Evolutionary conservation across 2,888 invertebrate genomes (phyloP), one percentile per base, ranked within the genome.

Genomic region (Pseudanteris insignis): DNA sequence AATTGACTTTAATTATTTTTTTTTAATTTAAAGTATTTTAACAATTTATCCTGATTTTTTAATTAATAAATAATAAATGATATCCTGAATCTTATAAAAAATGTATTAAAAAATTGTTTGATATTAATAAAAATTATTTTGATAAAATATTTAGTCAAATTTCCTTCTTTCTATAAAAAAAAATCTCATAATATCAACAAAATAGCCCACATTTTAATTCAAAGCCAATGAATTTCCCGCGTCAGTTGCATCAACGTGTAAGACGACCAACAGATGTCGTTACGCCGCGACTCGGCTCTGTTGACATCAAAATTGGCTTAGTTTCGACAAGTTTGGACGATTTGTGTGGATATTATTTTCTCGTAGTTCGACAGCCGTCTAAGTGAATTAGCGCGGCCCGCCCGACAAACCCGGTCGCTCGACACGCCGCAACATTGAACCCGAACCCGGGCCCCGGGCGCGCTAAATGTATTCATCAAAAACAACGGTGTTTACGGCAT

Each of bases 381-480:
- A 25, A 26, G 26, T 26, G 26, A 26, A n/a, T n/a, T 4, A 4
- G 26, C 10, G 34, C 9, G 26, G 4, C 9, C 8, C 9, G 12
- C 26, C 15, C n/a, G 9, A 10, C 9, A 6, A 0, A 13, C 7
- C 2, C 12, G 28, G 15, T 11, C 9, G 18, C 26, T 30, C 13
- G 8, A 13, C 2, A 14, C 32, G 25, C 15, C n/a, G 32, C 21
- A 9, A 33, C 14, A 1, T 32, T 10, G 26, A n/a, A 10, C 7
- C 1, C 21, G 8, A 9, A 26, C 7, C 28, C 26, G 9, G 13
- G 34, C 4, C 12, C 9, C 24, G 51, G 24, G 30, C 12, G 44
- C 36, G 18, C 36, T 53, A 53, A 53, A 53, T 53, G 53, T 53
- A 37, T 43, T 30, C 37, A 30, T 37, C 53, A 53, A 44, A 44